A percentile compares a stretch with the other conserved stretches of the same genome.
Evolutionary conservation across 2,888 invertebrate species (phyloP).

Genomic region (Hetaerina titia): DNA sequence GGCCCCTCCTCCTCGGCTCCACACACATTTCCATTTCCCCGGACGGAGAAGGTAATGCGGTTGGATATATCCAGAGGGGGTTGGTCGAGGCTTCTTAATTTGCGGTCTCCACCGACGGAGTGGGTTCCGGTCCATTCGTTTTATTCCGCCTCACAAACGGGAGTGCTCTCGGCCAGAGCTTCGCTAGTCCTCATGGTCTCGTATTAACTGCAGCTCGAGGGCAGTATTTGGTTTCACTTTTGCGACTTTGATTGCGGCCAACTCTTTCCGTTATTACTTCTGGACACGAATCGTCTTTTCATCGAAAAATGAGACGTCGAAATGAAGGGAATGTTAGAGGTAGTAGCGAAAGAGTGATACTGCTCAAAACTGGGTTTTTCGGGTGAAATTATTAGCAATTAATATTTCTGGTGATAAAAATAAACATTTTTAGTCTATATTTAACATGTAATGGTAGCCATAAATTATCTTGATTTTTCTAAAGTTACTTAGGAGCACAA

Average conservation of each 20-base stretch:
- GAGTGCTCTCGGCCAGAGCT: background rate
- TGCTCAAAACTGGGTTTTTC: no score
- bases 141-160: background rate
- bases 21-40: background rate
- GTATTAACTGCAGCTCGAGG: background rate
- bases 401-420: no score
- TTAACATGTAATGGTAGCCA: no score
- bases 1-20: no score
- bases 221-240: background rate
- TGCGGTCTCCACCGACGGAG: background rate
- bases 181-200: background rate
- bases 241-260: background rate
- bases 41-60: background rate
- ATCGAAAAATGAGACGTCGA: no score
- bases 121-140: background rate
- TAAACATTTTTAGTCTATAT: no score
- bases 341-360: no score
- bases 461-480: no score
- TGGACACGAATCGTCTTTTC: no score
- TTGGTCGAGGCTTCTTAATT: background rate
- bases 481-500: no score
- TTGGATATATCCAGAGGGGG: background rate
- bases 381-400: no score
- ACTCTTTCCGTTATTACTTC: background rate
- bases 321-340: no score